Conservation (phyloP, 2,797 vertebrate species). For the Orestias chungarensis region DNA sequence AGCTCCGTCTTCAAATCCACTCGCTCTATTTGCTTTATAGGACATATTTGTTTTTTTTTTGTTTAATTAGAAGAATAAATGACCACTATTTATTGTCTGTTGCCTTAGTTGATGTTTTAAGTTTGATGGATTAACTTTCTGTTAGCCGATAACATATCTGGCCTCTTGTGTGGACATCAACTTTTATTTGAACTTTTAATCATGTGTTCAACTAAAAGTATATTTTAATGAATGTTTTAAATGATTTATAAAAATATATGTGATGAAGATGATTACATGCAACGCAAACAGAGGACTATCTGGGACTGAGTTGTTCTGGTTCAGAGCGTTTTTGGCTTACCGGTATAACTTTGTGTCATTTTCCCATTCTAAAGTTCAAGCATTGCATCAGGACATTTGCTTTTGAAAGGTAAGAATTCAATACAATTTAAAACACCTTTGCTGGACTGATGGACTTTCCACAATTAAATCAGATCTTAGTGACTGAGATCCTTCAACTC, state of each 20-base stretch:
- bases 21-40: neutral
- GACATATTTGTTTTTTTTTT: neutral
- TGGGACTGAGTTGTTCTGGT: neutral
- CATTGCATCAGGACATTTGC: too few relatives aligned
- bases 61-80: neutral
- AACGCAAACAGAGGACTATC: too few relatives aligned
- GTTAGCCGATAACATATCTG: too few relatives aligned
- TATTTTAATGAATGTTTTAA: neutral
- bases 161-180: too few relatives aligned
- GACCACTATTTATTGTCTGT: too few relatives aligned
- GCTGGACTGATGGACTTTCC: neutral
- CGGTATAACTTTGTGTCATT: neutral
- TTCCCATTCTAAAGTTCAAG: too few relatives aligned
- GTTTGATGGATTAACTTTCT: too few relatives aligned
- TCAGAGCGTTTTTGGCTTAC: neutral
- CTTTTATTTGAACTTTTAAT: neutral
- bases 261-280: too few relatives aligned
- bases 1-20: conserved; percentile 15
- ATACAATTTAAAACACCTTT: neutral
- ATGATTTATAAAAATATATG: too few relatives aligned
- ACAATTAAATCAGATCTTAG: neutral
- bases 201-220: neutral
- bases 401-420: neutral
- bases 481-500: neutral
- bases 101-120: too few relatives aligned